These are phyloP conservation scores for Diadophis punctatus DNA, from an alignment of 2,113 vertebrate species.

Conservation along the genomic window DNA sequence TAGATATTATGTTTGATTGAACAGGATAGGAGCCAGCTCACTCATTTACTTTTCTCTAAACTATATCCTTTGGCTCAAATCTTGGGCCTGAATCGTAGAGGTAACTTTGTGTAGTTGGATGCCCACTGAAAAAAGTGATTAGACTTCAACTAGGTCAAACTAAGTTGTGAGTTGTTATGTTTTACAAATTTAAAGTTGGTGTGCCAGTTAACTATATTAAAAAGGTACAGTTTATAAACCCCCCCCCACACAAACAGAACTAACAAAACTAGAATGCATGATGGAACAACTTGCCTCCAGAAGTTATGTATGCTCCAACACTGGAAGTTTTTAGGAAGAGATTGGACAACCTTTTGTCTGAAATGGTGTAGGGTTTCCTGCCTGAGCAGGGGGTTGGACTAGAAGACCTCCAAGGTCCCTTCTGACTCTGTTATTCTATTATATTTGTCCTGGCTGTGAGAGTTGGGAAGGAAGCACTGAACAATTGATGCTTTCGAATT, in stretches of 20 bases:
- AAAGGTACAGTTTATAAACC: neutral
- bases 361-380: no score
- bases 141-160: neutral
- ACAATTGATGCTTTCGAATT: neutral
- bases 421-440: no score
- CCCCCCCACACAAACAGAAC: neutral
- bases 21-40: neutral
- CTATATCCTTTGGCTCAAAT: neutral
- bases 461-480: neutral
- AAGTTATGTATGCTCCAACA: no score
- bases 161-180: neutral
- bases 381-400: no score
- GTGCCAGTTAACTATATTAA: neutral
- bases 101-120: neutral
- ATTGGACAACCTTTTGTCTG: no score
- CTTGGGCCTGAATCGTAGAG: neutral
- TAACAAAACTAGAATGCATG: neutral
- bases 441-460: neutral
- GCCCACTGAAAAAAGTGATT: neutral
- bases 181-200: neutral
- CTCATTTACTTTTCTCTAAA: neutral
- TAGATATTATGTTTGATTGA: neutral
- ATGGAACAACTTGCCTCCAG: no score
- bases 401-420: no score
- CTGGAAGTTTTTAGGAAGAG: no score